Base-by-base conservation (phyloP, 2,113 vertebrate genomes). In the Nanger granti region DNA sequence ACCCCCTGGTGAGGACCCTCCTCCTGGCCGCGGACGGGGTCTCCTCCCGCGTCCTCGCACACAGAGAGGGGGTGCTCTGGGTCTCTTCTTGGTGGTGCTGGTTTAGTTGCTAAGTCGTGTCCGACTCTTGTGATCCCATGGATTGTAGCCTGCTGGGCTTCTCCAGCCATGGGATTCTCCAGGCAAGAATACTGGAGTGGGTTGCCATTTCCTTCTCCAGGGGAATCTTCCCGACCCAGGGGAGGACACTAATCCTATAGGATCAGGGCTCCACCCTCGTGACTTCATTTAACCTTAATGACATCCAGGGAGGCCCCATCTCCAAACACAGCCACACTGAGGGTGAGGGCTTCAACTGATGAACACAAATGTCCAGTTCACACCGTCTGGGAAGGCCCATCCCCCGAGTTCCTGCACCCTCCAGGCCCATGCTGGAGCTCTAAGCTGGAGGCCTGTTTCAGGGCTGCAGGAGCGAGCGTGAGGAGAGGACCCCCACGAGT, bases 361-460 rank as follows among this genome's bases (percentile, higher is more conserved):
- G 37, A 55, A 59, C 31, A n/a, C 22, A 44, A 59, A 44, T 1
- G 15, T 52, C 47, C 41, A 20, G 37, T 64, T 57, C n/a, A 4
- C 7, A 41, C 22, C 28, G 14, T 10, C 47, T 3, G 7, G 64
- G 87, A 66, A 49, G 57, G 41, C 18, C 22, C 3, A 3, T 8
- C 69, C 52, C 52, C 8, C 0, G 3, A 59, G 60, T 11, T 41
- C 37, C 69, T 7, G n/a, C 37, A 26, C 0, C 24, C 26, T 12
- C 34, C 2, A 0, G 2, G 52, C 44, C 34, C 57, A 17, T 0
- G 5, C 5, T 24, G 2, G 14, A 2, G 15, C 60, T 47, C 73
- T 3, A 3, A 20, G 29, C 49, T 60, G 31, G 37, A 49, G 34
- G 59, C 22, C 41, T 4, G 37, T 66, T 10, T 15, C 2, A 0